Evolutionary conservation across 2,888 invertebrate species (phyloP), one percentile per base, ranked within the genome.

Genomic region (Pollenia angustigena): DNA sequence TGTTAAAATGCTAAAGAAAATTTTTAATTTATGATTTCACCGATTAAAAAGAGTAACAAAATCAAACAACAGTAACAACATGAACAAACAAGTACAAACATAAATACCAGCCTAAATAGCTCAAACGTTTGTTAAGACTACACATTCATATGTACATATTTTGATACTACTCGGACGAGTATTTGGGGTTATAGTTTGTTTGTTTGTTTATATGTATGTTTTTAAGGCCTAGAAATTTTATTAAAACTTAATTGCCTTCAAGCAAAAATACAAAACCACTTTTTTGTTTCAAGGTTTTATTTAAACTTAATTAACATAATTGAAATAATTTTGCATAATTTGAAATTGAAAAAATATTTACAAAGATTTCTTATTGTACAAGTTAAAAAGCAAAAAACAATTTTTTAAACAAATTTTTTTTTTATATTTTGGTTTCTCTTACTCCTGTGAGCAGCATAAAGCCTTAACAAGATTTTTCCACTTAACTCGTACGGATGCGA

Each of bases 21-120:
- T 85, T 18, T 85, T 82, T 85, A 75, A 85, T 82, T 85, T 84
- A 81, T 86, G 86, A 87, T 87, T 87, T 87, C 86, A 84, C 81
- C 86, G 68, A 76, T 76, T 78, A 81, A 84, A 78, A 72, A 81
- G 72, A 81, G 74, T 82, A 64, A 71, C 48, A 71, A 54, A 23
- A 54, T 75, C 50, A 40, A 83, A 71, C 79, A 74, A 80, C 16
- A 54, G n/a, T 40, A 79, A n/a, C 44, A 12, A 42, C 46, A 58
- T 44, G 52, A 74, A 42, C 14, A 12, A 42, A 48, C 46, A 11
- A 2, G n/a, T 16, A 40, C 9, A 50, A 14, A 75, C 60, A 62
- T 44, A 44, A 71, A 72, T 48, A 58, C 58, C 68, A 48, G 58
- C 60, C 44, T 71, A 56, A 60, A 23, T 48, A 40, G 32, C 44